Base-by-base conservation (phyloP, 1,140 invertebrate genomes). In the Melanaphis sacchari region DNA sequence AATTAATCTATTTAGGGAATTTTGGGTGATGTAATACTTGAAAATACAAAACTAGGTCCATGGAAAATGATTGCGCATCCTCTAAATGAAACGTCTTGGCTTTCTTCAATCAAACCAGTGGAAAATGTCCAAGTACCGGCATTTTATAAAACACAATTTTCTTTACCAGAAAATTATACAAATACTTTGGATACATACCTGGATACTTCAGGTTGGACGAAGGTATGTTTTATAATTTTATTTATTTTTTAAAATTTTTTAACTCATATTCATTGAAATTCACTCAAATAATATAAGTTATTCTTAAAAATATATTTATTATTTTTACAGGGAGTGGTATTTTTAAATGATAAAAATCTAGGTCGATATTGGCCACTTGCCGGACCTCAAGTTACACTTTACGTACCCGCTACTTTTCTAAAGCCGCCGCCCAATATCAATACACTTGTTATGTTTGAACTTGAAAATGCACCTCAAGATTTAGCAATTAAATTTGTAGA, bases 311-410 rank as follows among this genome's bases (percentile, higher is more conserved):
- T 11, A 66, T 66, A 66, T 66, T 66, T 66, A 11, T 5, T 85
- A 43, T 93, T 38, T 94, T 95, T 94, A 92, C 90, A 95, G 96
- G 97, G 97, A n/a, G 95, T 97, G n/a, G 96, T 96, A 40, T 97
- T 96, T 95, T 95, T 98, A 2, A 98, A 98, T 94, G 96, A 96
- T 3, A 95, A 96, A 94, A 97, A 97, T 95, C 95, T 98, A 59
- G 97, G 97, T 5, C 95, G 97, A 81, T 98, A 98, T 95, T 98
- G 97, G 97, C 97, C 97, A 0, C 94, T 95, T 7, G 96, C 96
- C 22, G 97, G 97, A 18, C 97, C 97, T 7, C 97, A 98, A 95
- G 95, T 97, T 3, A 98, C 97, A 0, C 94, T 98, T 2, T 98
- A 97, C 94, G 95, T 97, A 24, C 97, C 97, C 9, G 95, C n/a